Base-by-base conservation (phyloP, 2,888 invertebrate species). In the Brachylomia viminalis region DNA sequence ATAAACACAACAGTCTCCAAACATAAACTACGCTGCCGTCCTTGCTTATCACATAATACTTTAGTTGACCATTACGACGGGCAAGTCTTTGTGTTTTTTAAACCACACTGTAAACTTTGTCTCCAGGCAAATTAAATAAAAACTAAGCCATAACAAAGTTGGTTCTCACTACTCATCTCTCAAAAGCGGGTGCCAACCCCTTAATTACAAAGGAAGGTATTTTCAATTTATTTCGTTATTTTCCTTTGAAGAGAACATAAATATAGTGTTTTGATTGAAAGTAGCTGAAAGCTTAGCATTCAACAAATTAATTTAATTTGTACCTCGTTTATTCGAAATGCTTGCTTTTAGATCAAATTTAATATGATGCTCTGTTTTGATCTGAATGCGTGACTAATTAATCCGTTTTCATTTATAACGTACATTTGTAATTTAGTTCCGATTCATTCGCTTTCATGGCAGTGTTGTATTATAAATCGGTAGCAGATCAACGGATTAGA, bases 171-270 rank as follows among this genome's bases (percentile, higher is more conserved):
- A 76, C 61, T 74, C 56, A 33, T 62, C 54, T 62, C 69, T 59
- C 68, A 73, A 78, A 72, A 82, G 84, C 80, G 71, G 72, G 59
- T 47, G 38, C 54, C 33, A 38, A 73, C 74, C 75, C 82, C 82
- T 87, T 90, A 90, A 91, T 93, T 92, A 91, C 89, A 89, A 90
- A 87, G 86, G 84, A 85, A 90, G 89, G 90, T 90, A 91, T 91
- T 91, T 88, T 87, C 89, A 90, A 91, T 90, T 91, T 90, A 91
- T 90, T 91, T 90, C 74, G 87, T 87, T 88, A 90, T 89, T 90
- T 89, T 83, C 87, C 86, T 90, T 90, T 88, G 88, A 88, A 74
- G 78, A 69, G 69, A 82, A 87, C 88, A 89, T 87, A 90, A 90
- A 91, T 90, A 89, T 90, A 89, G 86, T 88, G 83, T 91, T 91